Evolutionary conservation across 2,888 invertebrate species (phyloP).

Genomic region (Yponomeuta sedellus): DNA sequence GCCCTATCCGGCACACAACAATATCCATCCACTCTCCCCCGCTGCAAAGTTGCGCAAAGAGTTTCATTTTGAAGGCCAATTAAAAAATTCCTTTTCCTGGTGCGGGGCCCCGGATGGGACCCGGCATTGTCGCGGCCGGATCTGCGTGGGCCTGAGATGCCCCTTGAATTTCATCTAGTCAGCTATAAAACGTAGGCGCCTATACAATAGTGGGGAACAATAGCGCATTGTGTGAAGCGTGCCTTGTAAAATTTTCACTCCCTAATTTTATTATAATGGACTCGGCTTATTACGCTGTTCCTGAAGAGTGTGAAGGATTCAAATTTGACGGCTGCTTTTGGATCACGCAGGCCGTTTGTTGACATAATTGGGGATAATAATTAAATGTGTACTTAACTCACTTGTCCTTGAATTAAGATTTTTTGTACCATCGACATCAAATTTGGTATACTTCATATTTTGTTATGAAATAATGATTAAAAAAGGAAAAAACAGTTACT

Average conservation of each 20-base stretch:
- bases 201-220: constrained; percentile 17
- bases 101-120: constrained; percentile 44
- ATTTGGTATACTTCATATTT: too few relatives aligned
- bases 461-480: too few relatives aligned
- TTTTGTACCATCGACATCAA: too few relatives aligned
- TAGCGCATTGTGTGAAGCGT: constrained; percentile 13
- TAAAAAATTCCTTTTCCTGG: constrained; percentile 59
- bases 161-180: constrained; percentile 61
- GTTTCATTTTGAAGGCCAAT: constrained; percentile 42
- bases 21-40: not conserved
- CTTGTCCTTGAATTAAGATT: too few relatives aligned
- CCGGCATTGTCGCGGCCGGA: constrained; percentile 55
- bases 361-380: not conserved
- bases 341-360: not conserved
- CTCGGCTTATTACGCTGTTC: not conserved
- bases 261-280: constrained; percentile 10
- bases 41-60: constrained; percentile 3
- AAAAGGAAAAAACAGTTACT: too few relatives aligned
- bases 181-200: constrained; percentile 43
- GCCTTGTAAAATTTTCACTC: constrained; percentile 14
- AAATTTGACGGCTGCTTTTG: not conserved
- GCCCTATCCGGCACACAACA: not conserved
- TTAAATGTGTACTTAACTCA: too few relatives aligned
- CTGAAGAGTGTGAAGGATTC: not conserved
- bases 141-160: constrained; percentile 46